Evolutionary conservation across 2,113 vertebrate genomes (phyloP).

Genomic region (Neolamprologus kungweensis): DNA sequence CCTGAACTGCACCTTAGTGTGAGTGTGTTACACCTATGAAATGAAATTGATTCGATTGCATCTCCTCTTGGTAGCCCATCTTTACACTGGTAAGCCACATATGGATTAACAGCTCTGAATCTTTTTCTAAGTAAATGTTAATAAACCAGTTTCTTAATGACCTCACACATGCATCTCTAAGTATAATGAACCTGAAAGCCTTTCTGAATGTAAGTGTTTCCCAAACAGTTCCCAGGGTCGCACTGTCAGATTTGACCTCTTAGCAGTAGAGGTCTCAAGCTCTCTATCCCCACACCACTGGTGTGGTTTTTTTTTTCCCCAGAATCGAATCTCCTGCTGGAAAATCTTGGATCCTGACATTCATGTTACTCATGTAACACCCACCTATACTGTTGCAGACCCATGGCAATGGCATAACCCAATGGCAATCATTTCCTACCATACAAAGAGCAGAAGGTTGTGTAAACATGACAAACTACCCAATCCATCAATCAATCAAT

Average conservation of each 20-base stretch:
- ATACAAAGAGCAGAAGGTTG: background rate
- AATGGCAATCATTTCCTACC: background rate
- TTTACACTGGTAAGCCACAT: background rate
- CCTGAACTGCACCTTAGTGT: background rate
- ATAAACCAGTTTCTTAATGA: background rate
- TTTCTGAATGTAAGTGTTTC: background rate
- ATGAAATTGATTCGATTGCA: background rate
- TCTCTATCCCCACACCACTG: background rate
- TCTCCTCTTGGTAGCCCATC: background rate
- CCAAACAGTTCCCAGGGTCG: background rate
- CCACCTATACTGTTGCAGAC: background rate
- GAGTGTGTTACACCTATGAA: background rate
- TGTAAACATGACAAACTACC: background rate
- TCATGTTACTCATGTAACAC: background rate
- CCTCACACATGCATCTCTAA: background rate
- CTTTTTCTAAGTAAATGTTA: background rate
- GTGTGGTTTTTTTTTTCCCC: accelerated
- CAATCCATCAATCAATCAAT: background rate
- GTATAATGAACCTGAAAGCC: background rate
- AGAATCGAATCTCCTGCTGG: background rate
- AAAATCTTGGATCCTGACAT: background rate
- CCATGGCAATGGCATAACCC: background rate
- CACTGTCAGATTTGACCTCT: background rate
- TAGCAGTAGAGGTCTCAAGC: background rate
- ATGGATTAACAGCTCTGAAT: background rate